Evolutionary conservation across 2,797 vertebrate genomes (phyloP).

Genomic region (Myiotriccus ornatus): DNA sequence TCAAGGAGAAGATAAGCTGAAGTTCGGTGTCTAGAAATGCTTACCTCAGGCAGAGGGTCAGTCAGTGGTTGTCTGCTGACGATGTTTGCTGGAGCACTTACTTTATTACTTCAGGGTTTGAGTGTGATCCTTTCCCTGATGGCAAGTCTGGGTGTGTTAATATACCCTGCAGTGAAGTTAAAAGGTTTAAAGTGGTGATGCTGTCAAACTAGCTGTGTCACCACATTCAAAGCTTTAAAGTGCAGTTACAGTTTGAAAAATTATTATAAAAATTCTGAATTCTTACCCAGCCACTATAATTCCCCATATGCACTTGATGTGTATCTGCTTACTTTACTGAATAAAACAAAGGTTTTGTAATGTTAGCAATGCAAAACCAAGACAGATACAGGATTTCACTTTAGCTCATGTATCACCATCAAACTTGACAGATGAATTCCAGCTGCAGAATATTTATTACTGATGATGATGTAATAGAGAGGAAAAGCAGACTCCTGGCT

Average conservation of each 20-base stretch:
- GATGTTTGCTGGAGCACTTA: neutral
- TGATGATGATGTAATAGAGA: neutral
- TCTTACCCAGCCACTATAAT: neutral
- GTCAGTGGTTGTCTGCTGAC: neutral
- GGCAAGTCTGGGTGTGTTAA: neutral
- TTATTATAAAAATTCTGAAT: neutral
- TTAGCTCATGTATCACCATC: neutral
- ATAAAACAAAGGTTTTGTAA: neutral
- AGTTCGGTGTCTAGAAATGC: neutral
- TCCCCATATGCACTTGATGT: neutral
- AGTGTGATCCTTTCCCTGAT: neutral
- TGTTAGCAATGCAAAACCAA: neutral
- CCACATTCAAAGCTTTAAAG: neutral
- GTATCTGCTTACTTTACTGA: neutral
- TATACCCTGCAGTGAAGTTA: neutral
- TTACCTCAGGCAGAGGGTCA: neutral
- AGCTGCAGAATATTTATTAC: neutral
- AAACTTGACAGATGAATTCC: neutral
- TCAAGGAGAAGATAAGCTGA: neutral
- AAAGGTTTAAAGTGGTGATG: neutral
- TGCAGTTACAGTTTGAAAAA: neutral
- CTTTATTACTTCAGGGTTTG: conserved; percentile 1
- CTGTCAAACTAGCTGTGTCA: conserved; percentile 31
- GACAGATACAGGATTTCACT: neutral
- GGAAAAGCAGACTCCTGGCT: neutral